Evolutionary conservation across 2,113 vertebrate genomes (phyloP).

Genomic region (Ranitomeya imitator): DNA sequence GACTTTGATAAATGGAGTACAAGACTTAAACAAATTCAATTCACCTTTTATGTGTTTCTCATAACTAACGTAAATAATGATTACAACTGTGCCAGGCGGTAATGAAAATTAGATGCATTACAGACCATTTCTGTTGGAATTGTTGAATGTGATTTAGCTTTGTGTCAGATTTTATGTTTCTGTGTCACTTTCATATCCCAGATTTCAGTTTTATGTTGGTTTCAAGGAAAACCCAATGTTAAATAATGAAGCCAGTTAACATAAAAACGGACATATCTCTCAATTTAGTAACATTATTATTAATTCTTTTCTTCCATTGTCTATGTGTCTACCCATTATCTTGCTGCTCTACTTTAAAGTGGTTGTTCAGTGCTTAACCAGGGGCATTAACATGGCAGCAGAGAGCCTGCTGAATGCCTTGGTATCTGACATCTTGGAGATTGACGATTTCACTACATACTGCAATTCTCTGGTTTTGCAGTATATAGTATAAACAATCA

Average conservation of each 20-base stretch:
- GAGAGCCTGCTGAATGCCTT: too few species aligned
- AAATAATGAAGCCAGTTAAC: neutral
- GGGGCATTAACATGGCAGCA: too few species aligned
- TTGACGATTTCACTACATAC: too few species aligned
- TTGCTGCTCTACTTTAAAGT: neutral
- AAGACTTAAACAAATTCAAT: slow-evolving; percentile 52
- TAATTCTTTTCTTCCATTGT: neutral
- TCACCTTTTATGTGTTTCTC: slow-evolving; percentile 53
- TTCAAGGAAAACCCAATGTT: slow-evolving; percentile 21
- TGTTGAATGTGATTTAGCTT: slow-evolving; percentile 44
- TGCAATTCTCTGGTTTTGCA: too few species aligned
- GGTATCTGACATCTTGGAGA: too few species aligned
- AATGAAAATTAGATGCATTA: slow-evolving; percentile 49
- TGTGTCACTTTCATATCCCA: slow-evolving; percentile 4
- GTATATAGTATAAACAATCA: too few species aligned
- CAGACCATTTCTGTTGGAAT: slow-evolving; percentile 39
- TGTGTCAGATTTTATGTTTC: slow-evolving; percentile 35
- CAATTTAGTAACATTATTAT: neutral
- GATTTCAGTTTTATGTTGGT: slow-evolving; percentile 19
- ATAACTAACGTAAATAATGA: slow-evolving; percentile 52
- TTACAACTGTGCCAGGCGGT: slow-evolving; percentile 39
- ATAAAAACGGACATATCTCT: neutral
- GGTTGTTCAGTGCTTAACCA: too few species aligned
- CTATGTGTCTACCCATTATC: neutral
- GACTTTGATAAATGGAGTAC: slow-evolving; percentile 57